Conservation (phyloP, 2,797 vertebrate genomes). For the Coracias cyanogaster region DNA sequence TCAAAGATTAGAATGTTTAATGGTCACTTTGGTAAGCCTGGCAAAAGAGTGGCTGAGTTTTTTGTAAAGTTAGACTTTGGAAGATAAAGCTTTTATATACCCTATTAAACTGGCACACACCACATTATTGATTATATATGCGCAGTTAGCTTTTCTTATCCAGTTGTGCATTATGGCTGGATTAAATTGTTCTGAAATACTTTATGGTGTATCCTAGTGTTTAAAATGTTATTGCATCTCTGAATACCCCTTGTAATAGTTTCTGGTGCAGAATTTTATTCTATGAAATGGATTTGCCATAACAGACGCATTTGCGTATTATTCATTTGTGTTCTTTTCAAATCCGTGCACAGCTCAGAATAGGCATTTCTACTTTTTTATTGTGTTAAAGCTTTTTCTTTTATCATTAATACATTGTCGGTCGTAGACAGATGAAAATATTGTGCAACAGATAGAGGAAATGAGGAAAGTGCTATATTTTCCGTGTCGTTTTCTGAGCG, state of each 20-base stretch:
- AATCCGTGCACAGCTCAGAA: not conserved
- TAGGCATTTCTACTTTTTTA: not conserved
- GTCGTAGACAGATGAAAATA: not conserved
- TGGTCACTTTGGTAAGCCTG: not conserved
- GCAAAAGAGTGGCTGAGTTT: not conserved
- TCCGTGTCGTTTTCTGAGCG: not conserved
- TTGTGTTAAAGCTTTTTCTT: not conserved
- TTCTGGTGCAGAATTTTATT: conserved; percentile 5
- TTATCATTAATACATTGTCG: not conserved
- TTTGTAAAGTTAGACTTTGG: conserved; percentile 4
- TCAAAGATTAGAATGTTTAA: not conserved
- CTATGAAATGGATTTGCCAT: not conserved
- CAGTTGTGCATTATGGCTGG: conserved; percentile 23
- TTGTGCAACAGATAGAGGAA: not conserved
- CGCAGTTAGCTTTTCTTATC: conserved; percentile 47
- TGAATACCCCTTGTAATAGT: not conserved
- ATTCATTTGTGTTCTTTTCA: not conserved
- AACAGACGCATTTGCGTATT: not conserved
- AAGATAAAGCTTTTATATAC: conserved; percentile 50
- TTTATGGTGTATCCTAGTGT: conserved; percentile 1
- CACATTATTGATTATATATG: conserved; percentile 54
- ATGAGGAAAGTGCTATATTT: not conserved
- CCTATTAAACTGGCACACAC: conserved; percentile 33
- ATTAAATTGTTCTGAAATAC: conserved; percentile 43
- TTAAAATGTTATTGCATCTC: conserved; percentile 8